phyloP scores from a whole-genome alignment of 2,888 invertebrate genomes.

The Morpho deidamia region DNA sequence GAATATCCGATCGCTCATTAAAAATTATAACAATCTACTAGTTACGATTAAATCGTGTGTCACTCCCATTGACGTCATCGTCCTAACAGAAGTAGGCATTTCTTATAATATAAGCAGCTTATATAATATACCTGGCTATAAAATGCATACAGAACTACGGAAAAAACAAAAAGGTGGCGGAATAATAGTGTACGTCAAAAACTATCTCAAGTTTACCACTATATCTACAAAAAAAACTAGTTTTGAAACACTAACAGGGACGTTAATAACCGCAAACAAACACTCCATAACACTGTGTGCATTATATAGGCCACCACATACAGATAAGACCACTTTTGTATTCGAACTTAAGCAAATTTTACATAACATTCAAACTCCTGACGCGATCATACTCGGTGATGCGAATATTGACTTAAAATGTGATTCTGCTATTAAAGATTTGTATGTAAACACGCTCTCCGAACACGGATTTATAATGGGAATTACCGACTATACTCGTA shows the following conservation, averaged over 20 bases:
- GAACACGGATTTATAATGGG: no score
- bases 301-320: slow-evolving; percentile 7
- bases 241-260: slow-evolving; percentile 7
- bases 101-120: slow-evolving; percentile 16
- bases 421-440: background rate
- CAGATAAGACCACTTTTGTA: background rate
- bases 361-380: no score
- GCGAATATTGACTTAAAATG: slow-evolving; percentile 9
- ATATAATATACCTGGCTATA: slow-evolving; percentile 27
- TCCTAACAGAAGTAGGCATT: no score
- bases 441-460: slow-evolving; percentile 3
- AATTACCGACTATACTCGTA: slow-evolving; percentile 21
- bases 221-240: slow-evolving; percentile 3
- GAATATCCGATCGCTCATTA: slow-evolving; percentile 27
- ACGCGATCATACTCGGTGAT: slow-evolving; percentile 11
- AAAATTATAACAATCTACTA: slow-evolving; percentile 22
- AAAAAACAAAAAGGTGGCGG: slow-evolving; percentile 22
- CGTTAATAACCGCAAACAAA: background rate
- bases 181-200: slow-evolving; percentile 20
- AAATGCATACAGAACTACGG: slow-evolving; percentile 25
- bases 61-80: no score
- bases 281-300: slow-evolving; percentile 1
- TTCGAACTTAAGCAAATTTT: background rate
- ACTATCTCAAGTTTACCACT: slow-evolving; percentile 11
- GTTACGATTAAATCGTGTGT: no score